These are phyloP conservation scores for Actinernus sp. DNA, from an alignment of 92 coral and sea anemone genomes.

Conservation along the genomic window DNA sequence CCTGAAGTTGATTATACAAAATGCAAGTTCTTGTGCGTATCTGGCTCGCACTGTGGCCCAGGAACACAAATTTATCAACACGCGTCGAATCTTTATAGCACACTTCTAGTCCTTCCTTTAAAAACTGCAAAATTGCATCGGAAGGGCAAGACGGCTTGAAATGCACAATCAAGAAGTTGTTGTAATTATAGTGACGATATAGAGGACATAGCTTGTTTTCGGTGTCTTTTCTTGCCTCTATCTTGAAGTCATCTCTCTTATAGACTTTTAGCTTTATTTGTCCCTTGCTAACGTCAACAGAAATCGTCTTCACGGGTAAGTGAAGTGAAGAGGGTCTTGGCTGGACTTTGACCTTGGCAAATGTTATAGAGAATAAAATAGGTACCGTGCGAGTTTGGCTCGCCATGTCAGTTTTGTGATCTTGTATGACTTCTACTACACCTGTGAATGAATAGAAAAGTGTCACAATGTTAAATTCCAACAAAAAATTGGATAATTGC, in stretches of 20 bases:
- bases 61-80: conserved; percentile 34
- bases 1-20: conserved; percentile 39
- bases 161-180: conserved; percentile 59
- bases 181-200: conserved; percentile 53
- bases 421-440: too few species aligned
- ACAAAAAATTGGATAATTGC: too few species aligned
- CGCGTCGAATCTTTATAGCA: conserved; percentile 5
- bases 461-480: too few species aligned
- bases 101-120: conserved; percentile 49
- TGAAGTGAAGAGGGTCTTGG: too few species aligned
- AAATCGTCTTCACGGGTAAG: background rate
- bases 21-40: conserved; percentile 45
- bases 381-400: too few species aligned
- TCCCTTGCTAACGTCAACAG: background rate
- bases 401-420: too few species aligned
- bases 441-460: too few species aligned
- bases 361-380: too few species aligned
- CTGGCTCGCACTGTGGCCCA: conserved; percentile 63
- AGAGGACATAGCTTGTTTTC: conserved; percentile 65
- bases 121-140: conserved; percentile 58
- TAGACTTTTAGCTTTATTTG: conserved; percentile 16
- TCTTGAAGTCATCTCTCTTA: conserved; percentile 48
- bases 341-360: too few species aligned
- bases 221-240: conserved; percentile 21
- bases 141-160: conserved; percentile 47